Evolutionary conservation across 2,113 vertebrate species (phyloP).

Genomic region (Menura novaehollandiae): DNA sequence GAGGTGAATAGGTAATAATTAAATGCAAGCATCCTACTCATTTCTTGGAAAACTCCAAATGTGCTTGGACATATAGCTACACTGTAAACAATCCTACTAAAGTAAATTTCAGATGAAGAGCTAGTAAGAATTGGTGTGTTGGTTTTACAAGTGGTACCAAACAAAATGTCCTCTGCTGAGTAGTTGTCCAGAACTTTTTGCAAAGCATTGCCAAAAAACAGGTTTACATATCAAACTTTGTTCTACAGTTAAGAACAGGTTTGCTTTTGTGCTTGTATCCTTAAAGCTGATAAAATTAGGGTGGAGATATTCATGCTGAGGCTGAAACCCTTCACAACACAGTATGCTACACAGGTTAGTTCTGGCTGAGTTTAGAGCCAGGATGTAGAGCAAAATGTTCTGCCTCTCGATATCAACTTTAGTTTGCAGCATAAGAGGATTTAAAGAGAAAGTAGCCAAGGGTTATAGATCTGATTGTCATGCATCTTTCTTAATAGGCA

Average conservation of each 20-base stretch:
- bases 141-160: not conserved
- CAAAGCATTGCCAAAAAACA: not conserved
- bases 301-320: not conserved
- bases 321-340: not conserved
- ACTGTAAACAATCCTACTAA: not conserved
- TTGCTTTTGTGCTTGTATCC: not conserved
- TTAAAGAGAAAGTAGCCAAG: not conserved
- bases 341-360: not conserved
- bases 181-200: not conserved
- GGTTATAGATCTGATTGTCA: not conserved
- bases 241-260: not conserved
- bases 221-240: not conserved
- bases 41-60: conserved; percentile 3
- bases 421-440: not conserved
- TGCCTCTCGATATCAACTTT: not conserved
- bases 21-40: conserved; percentile 5
- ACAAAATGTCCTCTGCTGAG: not conserved
- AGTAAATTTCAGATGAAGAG: not conserved
- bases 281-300: not conserved
- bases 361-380: not conserved
- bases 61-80: not conserved
- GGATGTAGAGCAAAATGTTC: not conserved
- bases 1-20: not conserved
- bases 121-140: not conserved
- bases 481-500: not conserved